Percentiles rank a stretch among this genome's conserved stretches.
Evolutionary conservation across 2,888 invertebrate genomes (phyloP).

Genomic region (Polyommatus icarus): DNA sequence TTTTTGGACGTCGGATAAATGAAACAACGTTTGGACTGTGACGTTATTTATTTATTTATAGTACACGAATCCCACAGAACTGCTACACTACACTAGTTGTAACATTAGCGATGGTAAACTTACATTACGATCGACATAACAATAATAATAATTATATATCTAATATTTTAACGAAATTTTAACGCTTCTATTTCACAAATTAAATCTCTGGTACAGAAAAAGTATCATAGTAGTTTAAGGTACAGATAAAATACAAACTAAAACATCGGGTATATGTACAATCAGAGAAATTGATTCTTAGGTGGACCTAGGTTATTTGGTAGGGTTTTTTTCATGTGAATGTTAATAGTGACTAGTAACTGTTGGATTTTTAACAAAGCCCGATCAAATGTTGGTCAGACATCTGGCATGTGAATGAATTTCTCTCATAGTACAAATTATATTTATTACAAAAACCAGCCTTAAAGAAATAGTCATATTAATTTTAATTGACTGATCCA

Average conservation of each 20-base stretch:
- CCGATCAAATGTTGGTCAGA: neutral
- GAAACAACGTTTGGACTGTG: conserved; percentile 47
- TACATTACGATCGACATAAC: conserved; percentile 57
- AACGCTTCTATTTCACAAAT: neutral
- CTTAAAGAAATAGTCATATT: conserved; percentile 4
- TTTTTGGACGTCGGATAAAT: neutral
- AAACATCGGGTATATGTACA: neutral
- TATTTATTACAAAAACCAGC: neutral
- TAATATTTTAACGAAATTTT: conserved; percentile 4
- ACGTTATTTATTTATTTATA: conserved; percentile 57
- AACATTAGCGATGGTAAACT: conserved; percentile 70
- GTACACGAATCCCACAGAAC: conserved; percentile 63
- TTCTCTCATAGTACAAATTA: neutral
- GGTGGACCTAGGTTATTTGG: neutral
- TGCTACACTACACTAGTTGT: conserved; percentile 56
- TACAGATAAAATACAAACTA: neutral
- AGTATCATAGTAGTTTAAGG: neutral
- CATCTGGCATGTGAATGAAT: too few relatives aligned
- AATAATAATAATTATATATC: neutral
- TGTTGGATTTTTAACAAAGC: too few relatives aligned
- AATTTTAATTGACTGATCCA: conserved; percentile 34
- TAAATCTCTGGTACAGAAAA: neutral
- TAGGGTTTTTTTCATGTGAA: neutral
- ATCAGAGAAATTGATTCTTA: too few relatives aligned
- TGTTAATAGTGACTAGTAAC: too few relatives aligned